Base-by-base conservation (phyloP, 2,113 vertebrate species). In the Malurus alboscapulatus region DNA sequence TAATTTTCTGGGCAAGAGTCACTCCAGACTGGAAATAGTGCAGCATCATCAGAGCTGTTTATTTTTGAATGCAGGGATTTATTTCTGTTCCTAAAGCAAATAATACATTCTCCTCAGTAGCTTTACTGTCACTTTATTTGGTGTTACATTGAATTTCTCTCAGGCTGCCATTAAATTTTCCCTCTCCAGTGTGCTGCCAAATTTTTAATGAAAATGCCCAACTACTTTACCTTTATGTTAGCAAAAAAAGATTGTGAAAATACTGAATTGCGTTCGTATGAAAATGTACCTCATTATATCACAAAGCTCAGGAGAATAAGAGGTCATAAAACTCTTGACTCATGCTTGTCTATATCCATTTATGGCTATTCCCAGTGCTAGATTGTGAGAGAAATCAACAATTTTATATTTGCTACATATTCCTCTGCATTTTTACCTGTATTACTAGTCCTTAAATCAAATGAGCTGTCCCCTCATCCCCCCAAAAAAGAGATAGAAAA, bases 211-310 rank as follows among this genome's bases (percentile, higher is more conserved):
- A 71, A 90, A 88, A 88, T 51, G 3, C 0, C 1, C n/a, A 53
- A 36, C 44, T 63, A 66, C 12, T 68, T 86, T 72, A 53, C 10
- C 29, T 79, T 88, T 45, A 50, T 79, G 32, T 68, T 53, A 84
- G 44, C 21, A 12, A 66, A 54, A 76, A 34, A 72, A 57, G 13
- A 54, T 44, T 42, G 30, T 68, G 30, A 78, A 84, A 92, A 79
- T 75, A 78, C 40, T 57, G 62, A 78, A 82, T n/a, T 73, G 6
- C 77, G 12, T 66, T 76, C 17, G 24, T 69, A 58, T 54, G 63
- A 67, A 93, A 92, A 93, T 80, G 21, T 58, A 59, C n/a, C 29
- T 71, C 19, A 32, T 90, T 91, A 27, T 83, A 75, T 92, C 65
- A 45, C 32, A 57, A 54, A 53, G 30, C 24, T 72, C 36, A 27